Conservation (phyloP, 2,113 vertebrate genomes). For the Rattus norvegicus region GRCr8 NC_086039.1:109020501-109021000, state of each 20-base stretch:
- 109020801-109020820: constrained; percentile 77
- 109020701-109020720: constrained; percentile 71
- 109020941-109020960: neutral
- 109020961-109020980: neutral
- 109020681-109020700: constrained; percentile 65
- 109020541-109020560: neutral
- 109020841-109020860: constrained; percentile 79
- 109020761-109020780: constrained; percentile 72
- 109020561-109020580: constrained; percentile 14
- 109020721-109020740: constrained; percentile 57
- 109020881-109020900: constrained; percentile 58
- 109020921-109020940: constrained; percentile 7
- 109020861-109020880: constrained; percentile 76
- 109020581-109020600: constrained; percentile 47
- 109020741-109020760: constrained; percentile 71
- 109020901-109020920: constrained; percentile 51
- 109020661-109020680: constrained; percentile 32
- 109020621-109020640: neutral
- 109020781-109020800: constrained; percentile 76
- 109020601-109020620: neutral
- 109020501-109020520: constrained; percentile 51
- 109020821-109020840: constrained; percentile 73
- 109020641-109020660: neutral
- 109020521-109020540: constrained; percentile 12
- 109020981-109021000: neutral